Conservation (phyloP, 2,888 invertebrate species). For the Apodemia mormo region DNA sequence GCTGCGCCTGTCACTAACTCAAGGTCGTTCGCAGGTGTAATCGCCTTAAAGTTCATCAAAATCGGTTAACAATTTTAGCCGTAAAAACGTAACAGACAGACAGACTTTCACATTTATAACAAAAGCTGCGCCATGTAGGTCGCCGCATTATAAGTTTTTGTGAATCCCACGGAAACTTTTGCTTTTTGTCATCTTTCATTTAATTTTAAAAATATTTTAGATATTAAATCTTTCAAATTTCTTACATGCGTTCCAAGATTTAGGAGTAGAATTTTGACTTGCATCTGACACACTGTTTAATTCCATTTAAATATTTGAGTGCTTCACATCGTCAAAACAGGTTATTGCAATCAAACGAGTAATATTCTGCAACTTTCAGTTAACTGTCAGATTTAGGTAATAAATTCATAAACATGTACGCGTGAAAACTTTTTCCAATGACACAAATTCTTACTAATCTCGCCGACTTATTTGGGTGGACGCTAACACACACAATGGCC, state of each 20-base stretch:
- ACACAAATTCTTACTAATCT: conserved; percentile 51
- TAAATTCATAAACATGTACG: conserved; percentile 43
- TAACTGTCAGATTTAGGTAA: conserved; percentile 28
- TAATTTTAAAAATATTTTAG: too few relatives aligned
- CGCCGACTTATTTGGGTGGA: conserved; percentile 55
- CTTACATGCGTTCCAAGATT: background rate
- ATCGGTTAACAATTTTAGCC: too few relatives aligned
- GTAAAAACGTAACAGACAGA: too few relatives aligned
- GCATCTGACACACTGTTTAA: background rate
- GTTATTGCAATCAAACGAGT: background rate
- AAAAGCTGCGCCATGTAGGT: too few relatives aligned
- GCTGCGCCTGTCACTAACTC: too few relatives aligned
- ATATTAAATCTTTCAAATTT: background rate
- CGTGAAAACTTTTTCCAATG: conserved; percentile 42
- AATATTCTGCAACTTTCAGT: conserved; percentile 15
- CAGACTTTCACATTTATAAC: too few relatives aligned
- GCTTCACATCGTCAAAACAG: background rate
- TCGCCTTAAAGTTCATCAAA: too few relatives aligned
- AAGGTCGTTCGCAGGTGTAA: too few relatives aligned
- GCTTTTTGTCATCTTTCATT: too few relatives aligned
- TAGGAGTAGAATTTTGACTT: background rate
- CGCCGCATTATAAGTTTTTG: too few relatives aligned
- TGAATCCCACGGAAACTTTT: too few relatives aligned
- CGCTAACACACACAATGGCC: conserved; percentile 56
- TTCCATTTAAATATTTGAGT: background rate